Conservation (phyloP, 2,888 invertebrate genomes). For the Aromia moschata region DNA sequence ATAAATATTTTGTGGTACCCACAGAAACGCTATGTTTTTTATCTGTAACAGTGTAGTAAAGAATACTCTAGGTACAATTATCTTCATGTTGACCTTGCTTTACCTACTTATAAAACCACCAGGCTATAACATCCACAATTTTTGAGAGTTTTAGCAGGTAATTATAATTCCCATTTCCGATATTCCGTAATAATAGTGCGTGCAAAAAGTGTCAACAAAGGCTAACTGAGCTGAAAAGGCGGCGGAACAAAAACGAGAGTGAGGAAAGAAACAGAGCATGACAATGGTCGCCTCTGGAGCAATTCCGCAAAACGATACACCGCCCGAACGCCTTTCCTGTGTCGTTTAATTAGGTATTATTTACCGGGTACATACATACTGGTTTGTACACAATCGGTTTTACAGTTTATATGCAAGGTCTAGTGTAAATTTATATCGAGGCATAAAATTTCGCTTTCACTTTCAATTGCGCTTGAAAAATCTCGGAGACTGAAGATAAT, state of each 20-base stretch:
- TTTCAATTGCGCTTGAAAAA: slow-evolving; percentile 1
- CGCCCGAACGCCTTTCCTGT: background rate
- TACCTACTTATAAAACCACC: too few relatives aligned
- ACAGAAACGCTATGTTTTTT: too few relatives aligned
- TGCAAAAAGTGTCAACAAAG: background rate
- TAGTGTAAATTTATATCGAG: slow-evolving; percentile 1
- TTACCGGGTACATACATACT: background rate
- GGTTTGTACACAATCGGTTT: background rate
- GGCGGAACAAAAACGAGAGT: background rate
- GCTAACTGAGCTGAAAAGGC: background rate
- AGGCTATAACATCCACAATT: too few relatives aligned
- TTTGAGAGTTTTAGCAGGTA: too few relatives aligned
- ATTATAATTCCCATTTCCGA: too few relatives aligned
- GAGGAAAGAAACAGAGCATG: background rate
- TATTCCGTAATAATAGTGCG: too few relatives aligned
- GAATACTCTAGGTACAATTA: too few relatives aligned
- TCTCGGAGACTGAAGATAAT: too few relatives aligned
- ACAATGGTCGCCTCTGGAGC: background rate
- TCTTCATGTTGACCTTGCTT: too few relatives aligned
- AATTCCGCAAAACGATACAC: background rate
- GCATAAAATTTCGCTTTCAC: background rate
- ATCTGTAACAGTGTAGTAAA: too few relatives aligned
- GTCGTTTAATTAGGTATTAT: slow-evolving; percentile 5
- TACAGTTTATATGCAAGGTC: slow-evolving; percentile 1
- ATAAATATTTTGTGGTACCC: too few relatives aligned